phyloP scores from a whole-genome alignment of 2,113 vertebrate species.

The Charina bottae region DNA sequence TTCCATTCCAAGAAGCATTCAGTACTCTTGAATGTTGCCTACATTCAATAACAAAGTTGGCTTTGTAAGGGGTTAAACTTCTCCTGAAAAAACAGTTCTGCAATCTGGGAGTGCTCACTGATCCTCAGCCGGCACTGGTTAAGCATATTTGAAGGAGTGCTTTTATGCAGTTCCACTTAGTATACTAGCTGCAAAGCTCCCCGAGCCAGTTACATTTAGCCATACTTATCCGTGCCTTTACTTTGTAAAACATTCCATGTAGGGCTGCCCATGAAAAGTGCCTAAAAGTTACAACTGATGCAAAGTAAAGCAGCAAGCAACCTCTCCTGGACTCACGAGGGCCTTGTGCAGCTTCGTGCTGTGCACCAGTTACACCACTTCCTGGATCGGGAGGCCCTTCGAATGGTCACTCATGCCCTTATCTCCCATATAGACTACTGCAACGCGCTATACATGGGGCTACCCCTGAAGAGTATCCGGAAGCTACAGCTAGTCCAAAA shows the following conservation, averaged over 20 bases:
- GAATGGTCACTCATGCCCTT: no score
- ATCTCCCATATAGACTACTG: no score
- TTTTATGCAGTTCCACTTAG: background rate
- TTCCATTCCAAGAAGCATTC: no score
- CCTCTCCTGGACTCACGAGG: no score
- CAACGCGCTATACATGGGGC: no score
- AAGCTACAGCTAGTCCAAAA: no score
- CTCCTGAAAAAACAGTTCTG: background rate
- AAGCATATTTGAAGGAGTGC: background rate
- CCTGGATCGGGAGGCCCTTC: no score
- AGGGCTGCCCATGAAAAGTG: background rate
- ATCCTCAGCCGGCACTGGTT: background rate
- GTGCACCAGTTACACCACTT: no score
- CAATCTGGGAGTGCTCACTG: background rate
- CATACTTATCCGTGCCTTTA: no score
- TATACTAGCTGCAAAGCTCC: background rate
- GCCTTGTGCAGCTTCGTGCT: no score
- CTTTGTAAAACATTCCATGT: background rate
- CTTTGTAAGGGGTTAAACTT: background rate
- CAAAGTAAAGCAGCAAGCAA: background rate
- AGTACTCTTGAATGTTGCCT: background rate
- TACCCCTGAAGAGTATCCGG: no score
- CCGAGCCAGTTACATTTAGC: background rate
- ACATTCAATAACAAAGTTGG: background rate
- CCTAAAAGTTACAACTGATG: background rate